Evolutionary conservation across 1,140 invertebrate species (phyloP).

Genomic region (Drosophila sechellia): DNA sequence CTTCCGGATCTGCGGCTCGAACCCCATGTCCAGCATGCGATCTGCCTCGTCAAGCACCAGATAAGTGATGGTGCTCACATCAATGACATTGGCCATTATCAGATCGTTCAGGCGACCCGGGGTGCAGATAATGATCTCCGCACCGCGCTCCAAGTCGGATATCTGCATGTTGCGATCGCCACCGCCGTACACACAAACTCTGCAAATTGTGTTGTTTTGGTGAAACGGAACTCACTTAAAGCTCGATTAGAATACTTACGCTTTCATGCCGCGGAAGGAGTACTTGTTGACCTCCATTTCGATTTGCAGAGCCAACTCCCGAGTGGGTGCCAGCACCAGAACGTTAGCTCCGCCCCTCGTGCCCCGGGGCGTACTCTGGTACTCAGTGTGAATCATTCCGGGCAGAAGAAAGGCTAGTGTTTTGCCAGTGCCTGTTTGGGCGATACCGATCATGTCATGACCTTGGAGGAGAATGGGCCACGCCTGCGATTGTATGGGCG

Average conservation of each 20-base stretch:
- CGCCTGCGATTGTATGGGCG: conserved; percentile 95
- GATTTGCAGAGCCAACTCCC: conserved; percentile 96
- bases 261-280: conserved; percentile 92
- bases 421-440: conserved; percentile 96
- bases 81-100: conserved; percentile 87
- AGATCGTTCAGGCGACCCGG: conserved; percentile 95
- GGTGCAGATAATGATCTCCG: conserved; percentile 95
- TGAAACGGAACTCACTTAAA: not conserved
- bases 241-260: conserved; percentile 85
- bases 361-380: conserved; percentile 88
- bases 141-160: conserved; percentile 88
- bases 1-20: conserved; percentile 94
- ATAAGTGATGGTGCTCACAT: conserved; percentile 92
- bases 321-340: conserved; percentile 94
- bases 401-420: conserved; percentile 96
- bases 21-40: conserved; percentile 93
- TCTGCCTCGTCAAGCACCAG: conserved; percentile 97
- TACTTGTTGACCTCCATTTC: conserved; percentile 95
- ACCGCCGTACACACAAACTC: conserved; percentile 95
- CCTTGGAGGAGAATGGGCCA: conserved; percentile 95
- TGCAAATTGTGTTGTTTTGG: conserved; percentile 58
- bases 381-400: conserved; percentile 94
- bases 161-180: conserved; percentile 92
- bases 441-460: conserved; percentile 96
- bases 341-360: conserved; percentile 92